phyloP scores from a whole-genome alignment of 2,113 vertebrate genomes.

The Falco punctatus region DNA sequence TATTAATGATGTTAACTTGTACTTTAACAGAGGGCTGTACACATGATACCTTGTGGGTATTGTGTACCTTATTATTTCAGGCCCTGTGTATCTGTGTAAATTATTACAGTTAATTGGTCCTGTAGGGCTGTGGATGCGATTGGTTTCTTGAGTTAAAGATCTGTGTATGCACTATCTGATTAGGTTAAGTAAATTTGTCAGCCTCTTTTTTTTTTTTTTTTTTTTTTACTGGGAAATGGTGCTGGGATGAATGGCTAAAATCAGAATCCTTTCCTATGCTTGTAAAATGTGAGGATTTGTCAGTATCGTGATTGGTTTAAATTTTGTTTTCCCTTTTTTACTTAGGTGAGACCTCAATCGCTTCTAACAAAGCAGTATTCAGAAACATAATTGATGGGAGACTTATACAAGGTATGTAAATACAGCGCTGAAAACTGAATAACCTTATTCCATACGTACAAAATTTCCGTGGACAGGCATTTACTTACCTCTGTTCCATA shows the following conservation, averaged over 20 bases:
- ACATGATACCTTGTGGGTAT: neutral
- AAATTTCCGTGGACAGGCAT: neutral
- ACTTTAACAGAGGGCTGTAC: neutral
- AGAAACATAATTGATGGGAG: constrained; percentile 38
- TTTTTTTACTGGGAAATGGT: rapidly evolving
- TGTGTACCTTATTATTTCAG: neutral
- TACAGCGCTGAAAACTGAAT: neutral
- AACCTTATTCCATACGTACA: neutral
- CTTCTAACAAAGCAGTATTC: neutral
- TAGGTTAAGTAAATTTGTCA: neutral
- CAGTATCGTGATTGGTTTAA: neutral
- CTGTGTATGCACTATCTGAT: neutral
- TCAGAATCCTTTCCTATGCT: neutral
- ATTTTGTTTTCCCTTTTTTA: neutral
- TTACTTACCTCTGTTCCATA: neutral
- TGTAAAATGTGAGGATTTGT: neutral
- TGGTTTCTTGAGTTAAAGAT: neutral
- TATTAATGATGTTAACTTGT: neutral
- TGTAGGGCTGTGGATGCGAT: neutral
- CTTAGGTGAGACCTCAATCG: neutral
- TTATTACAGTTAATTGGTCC: neutral
- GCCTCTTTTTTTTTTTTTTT: neutral
- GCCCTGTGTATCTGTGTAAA: neutral
- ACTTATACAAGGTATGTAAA: constrained; percentile 21
- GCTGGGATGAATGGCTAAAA: neutral